phyloP scores from a whole-genome alignment of 2,888 invertebrate genomes.

The Scaeva pyrastri region DNA sequence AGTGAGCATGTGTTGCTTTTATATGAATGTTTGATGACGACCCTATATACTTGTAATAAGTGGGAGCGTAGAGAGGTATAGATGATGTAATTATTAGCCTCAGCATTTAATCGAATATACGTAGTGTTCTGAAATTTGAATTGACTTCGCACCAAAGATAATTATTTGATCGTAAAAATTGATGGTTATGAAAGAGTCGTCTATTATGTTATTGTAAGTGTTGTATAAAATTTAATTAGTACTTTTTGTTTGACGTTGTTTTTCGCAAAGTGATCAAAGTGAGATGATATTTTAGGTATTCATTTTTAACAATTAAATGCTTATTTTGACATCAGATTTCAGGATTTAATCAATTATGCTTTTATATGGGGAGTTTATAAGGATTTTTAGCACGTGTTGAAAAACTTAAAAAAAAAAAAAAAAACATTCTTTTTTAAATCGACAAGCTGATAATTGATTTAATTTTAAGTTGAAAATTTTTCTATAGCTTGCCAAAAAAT shows the following conservation, averaged over 20 bases:
- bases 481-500: too few species aligned
- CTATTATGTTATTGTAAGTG: neutral
- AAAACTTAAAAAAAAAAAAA: too few species aligned
- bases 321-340: too few species aligned
- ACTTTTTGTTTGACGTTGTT: neutral
- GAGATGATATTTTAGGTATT: too few species aligned
- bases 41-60: neutral
- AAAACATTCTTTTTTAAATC: too few species aligned
- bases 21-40: neutral
- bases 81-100: conserved; percentile 23
- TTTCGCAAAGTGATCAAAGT: too few species aligned
- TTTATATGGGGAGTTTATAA: too few species aligned
- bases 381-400: too few species aligned
- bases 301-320: too few species aligned
- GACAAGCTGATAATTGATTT: too few species aligned
- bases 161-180: neutral
- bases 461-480: too few species aligned
- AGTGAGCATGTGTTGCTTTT: conserved; percentile 1
- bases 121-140: neutral
- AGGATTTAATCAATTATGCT: too few species aligned
- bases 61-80: neutral
- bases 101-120: neutral
- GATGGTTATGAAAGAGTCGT: neutral
- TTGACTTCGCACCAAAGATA: conserved; percentile 15
- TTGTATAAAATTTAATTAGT: neutral